phyloP scores from a whole-genome alignment of 2,888 invertebrate species.

The Apodemia zela region DNA sequence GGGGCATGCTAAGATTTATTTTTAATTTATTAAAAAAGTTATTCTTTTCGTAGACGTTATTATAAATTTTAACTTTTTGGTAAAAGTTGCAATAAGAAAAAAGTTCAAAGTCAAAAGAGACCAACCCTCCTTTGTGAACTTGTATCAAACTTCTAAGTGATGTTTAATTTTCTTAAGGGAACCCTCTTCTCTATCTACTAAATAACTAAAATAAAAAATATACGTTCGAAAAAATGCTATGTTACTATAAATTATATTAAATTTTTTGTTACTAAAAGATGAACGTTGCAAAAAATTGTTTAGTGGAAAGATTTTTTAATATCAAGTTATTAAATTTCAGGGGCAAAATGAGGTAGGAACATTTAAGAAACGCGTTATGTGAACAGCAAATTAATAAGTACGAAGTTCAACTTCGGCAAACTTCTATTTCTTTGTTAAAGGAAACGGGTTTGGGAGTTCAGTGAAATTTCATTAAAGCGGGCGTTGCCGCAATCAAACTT shows the following conservation, averaged over 20 bases:
- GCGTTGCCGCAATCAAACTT: conserved; percentile 23
- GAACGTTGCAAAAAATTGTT: background rate
- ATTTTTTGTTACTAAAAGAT: background rate
- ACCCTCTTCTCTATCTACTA: conserved; percentile 25
- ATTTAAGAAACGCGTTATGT: conserved; percentile 19
- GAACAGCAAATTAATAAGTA: conserved; percentile 22
- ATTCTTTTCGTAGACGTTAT: background rate
- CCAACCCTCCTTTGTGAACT: background rate
- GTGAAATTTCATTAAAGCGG: conserved; percentile 24
- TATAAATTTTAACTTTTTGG: conserved; percentile 1
- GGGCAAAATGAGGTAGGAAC: conserved; percentile 16
- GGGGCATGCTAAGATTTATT: too few relatives aligned
- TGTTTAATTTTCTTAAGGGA: conserved; percentile 37
- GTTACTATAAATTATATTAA: background rate
- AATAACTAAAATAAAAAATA: conserved; percentile 4
- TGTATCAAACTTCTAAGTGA: conserved; percentile 24
- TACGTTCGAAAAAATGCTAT: background rate
- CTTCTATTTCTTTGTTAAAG: conserved; percentile 23
- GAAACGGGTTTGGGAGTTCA: conserved; percentile 15
- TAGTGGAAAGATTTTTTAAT: background rate
- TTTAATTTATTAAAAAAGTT: too few relatives aligned
- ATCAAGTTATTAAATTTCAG: conserved; percentile 13
- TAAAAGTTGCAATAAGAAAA: conserved; percentile 8
- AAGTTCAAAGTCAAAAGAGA: conserved; percentile 15
- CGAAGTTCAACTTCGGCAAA: conserved; percentile 6